Evolutionary conservation across 2,797 vertebrate species (phyloP), one percentile per base, ranked within the genome.

Genomic region (Stomatorhinus walkeri): DNA sequence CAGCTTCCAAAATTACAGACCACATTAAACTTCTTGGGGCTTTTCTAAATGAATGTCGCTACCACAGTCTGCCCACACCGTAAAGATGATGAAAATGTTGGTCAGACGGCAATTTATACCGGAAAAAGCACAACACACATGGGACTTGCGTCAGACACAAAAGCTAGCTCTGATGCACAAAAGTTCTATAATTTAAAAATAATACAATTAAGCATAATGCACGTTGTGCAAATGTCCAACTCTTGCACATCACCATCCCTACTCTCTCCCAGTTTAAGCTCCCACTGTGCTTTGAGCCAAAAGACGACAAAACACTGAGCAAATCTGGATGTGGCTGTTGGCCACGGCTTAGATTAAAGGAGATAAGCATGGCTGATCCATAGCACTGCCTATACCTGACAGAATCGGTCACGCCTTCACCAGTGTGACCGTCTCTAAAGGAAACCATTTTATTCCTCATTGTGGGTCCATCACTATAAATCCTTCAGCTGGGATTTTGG

Each of bases 241-340:
- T 49, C 89, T 91, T 90, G 88, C 89, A 89, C 24, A 19, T 22
- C 24, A 14, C 1, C 32, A 16, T 40, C 54, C 79, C n/a, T 10
- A 93, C 91, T 89, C 88, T 85, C 72, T 7, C 0, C 87, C 91
- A 59, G 72, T 61, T 46, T 90, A 0, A 48, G 24, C 87, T 16
- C 52, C 61, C 32, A 0, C 59, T 46, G 88, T 46, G 16, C 32
- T 90, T 89, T 28, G 85, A 88, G 48, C 90, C 32, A 79, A 93
- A 88, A 79, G 92, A 92, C 56, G 76, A 59, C 28, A 40, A 91
- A 85, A 90, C 89, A 81, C 85, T 88, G 91, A 92, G 91, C 79
- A 91, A 90, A 84, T 32, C 0, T 89, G 89, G 90, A 87, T 90
- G 48, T 88, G 87, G 49, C 88, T 87, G 68, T 12, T 89, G 89